These are phyloP conservation scores for Perognathus longimembris DNA, from an alignment of 2,113 vertebrate genomes.

Conservation along the genomic window DNA sequence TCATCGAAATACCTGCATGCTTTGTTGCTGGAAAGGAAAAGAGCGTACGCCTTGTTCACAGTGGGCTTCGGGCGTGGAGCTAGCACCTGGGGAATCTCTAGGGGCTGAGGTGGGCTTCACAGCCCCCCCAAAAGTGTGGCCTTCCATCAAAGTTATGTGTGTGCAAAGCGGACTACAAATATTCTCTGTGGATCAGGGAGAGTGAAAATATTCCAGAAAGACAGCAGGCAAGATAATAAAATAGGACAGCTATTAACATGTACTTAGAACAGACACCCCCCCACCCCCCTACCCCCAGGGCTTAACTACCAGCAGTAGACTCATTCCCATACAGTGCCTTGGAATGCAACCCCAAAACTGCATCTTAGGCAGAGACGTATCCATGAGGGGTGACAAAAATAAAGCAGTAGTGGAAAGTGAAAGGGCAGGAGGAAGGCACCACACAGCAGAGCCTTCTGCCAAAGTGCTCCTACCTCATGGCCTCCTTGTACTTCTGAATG, in stretches of 20 bases:
- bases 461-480: constrained; percentile 94
- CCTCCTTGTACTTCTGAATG: constrained; percentile 99
- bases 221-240: background rate
- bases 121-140: constrained; percentile 25
- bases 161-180: background rate
- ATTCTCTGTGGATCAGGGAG: background rate
- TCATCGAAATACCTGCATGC: constrained; percentile 98
- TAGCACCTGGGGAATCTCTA: constrained; percentile 5
- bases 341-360: background rate
- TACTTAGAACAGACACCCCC: background rate
- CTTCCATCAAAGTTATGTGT: too few relatives aligned
- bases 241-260: background rate
- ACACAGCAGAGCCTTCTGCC: too few relatives aligned
- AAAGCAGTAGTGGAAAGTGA: background rate
- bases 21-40: constrained; percentile 93
- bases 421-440: constrained; percentile 66
- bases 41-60: constrained; percentile 80
- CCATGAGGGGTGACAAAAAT: background rate
- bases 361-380: background rate
- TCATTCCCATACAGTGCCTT: background rate
- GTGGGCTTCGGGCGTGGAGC: constrained; percentile 61
- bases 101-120: background rate
- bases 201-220: constrained; percentile 23
- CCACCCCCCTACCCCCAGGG: background rate
- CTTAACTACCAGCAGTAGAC: background rate